Percentiles rank a stretch among this genome's conserved stretches.
Conservation (phyloP, 2,113 vertebrate species). For the Oostethus manadensis region DNA sequence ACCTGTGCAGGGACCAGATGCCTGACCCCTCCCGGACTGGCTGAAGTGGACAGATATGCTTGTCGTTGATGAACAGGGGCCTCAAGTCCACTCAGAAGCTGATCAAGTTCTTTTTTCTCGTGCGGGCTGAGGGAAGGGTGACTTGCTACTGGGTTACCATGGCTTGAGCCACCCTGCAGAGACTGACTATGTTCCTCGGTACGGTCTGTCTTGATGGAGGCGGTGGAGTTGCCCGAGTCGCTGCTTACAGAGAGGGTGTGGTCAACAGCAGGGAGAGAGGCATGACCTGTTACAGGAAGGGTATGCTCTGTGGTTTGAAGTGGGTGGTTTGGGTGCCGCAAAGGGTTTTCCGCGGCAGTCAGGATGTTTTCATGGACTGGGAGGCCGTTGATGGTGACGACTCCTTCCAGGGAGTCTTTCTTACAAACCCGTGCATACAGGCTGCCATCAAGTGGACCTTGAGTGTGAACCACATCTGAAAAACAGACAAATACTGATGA, state of each 20-base stretch:
- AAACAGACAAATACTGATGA: slow-evolving; percentile 31
- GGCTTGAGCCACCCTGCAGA: slow-evolving; percentile 50
- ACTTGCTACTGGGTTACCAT: slow-evolving; percentile 43
- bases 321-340: slow-evolving; percentile 52
- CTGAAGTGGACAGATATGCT: slow-evolving; percentile 58
- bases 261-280: slow-evolving; percentile 76
- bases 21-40: slow-evolving; percentile 66
- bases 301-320: slow-evolving; percentile 81
- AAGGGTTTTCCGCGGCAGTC: slow-evolving; percentile 45
- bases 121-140: slow-evolving; percentile 79
- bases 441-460: slow-evolving; percentile 92
- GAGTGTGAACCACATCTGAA: slow-evolving; percentile 87
- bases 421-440: slow-evolving; percentile 91
- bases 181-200: slow-evolving; percentile 79
- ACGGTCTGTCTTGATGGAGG: slow-evolving; percentile 91
- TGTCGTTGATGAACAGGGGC: slow-evolving; percentile 72
- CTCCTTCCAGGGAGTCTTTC: slow-evolving; percentile 84
- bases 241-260: slow-evolving; percentile 94
- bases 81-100: slow-evolving; percentile 84
- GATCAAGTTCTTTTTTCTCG: slow-evolving; percentile 87
- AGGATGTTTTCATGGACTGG: slow-evolving; percentile 54
- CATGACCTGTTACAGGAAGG: slow-evolving; percentile 65
- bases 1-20: slow-evolving; percentile 91
- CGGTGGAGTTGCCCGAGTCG: slow-evolving; percentile 93
- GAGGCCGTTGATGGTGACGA: slow-evolving; percentile 74